These are phyloP conservation scores for Chymomyza fuscimana DNA, from an alignment of 2,888 invertebrate genomes.

Conservation along the genomic window DNA sequence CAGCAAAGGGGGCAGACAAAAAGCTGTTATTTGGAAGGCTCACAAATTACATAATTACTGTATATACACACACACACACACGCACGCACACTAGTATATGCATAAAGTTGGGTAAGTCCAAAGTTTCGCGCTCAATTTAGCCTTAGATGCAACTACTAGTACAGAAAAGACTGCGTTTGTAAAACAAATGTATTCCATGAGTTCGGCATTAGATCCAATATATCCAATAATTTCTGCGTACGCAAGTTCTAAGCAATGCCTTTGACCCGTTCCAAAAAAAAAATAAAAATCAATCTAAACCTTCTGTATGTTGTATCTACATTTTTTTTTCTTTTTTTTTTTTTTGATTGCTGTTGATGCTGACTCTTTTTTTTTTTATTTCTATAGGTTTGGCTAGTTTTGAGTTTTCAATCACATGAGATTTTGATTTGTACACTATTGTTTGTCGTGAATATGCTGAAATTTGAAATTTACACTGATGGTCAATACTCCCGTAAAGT, in stretches of 20 bases:
- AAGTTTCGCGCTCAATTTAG: too few species aligned
- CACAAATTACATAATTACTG: conserved; percentile 47
- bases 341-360: conserved; percentile 15
- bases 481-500: conserved; percentile 77
- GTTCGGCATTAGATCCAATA: background rate
- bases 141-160: too few species aligned
- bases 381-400: conserved; percentile 31
- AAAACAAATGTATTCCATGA: background rate
- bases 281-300: background rate
- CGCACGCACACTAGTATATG: background rate
- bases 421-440: conserved; percentile 63
- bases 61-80: conserved; percentile 5
- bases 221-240: conserved; percentile 5
- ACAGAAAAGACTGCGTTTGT: too few species aligned
- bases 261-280: conserved; percentile 32
- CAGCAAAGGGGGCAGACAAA: background rate
- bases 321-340: conserved; percentile 13
- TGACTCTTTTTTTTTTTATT: conserved; percentile 34
- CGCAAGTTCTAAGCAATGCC: conserved; percentile 35
- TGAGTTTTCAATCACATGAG: conserved; percentile 62
- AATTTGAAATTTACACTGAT: conserved; percentile 74
- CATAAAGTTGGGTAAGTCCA: conserved; percentile 1
- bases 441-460: conserved; percentile 70
- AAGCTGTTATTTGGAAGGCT: conserved; percentile 21
- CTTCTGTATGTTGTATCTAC: background rate